Conservation (phyloP, 1,140 invertebrate genomes). For the Proales similis region DNA sequence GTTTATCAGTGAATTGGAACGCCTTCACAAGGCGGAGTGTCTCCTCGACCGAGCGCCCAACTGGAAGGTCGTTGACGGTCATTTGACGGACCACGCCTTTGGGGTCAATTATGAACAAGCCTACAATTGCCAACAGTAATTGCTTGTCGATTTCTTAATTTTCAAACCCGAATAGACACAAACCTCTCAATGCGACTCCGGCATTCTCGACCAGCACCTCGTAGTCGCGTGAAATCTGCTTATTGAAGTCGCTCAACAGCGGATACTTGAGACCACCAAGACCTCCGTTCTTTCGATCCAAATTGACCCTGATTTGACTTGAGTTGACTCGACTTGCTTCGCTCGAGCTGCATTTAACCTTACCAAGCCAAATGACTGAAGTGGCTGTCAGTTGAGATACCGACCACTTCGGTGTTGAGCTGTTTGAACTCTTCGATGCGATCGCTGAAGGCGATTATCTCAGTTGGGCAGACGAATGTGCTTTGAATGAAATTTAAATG, state of each 20-base stretch:
- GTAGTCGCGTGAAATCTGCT: constrained; percentile 75
- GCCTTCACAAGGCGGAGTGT: constrained; percentile 80
- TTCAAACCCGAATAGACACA: no score
- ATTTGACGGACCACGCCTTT: constrained; percentile 62
- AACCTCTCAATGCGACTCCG: constrained; percentile 71
- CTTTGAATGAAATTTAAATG: not conserved
- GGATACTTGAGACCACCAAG: constrained; percentile 80
- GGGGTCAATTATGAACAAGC: constrained; percentile 65
- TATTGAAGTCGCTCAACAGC: constrained; percentile 82
- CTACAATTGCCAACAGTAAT: constrained; percentile 83
- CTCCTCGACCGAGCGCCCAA: constrained; percentile 74
- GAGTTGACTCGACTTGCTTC: not conserved
- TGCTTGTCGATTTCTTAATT: not conserved
- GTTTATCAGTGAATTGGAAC: constrained; percentile 82
- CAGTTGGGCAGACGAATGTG: constrained; percentile 91
- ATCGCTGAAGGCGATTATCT: constrained; percentile 89
- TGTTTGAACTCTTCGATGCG: constrained; percentile 75
- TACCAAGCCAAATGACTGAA: constrained; percentile 79
- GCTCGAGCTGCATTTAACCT: not conserved
- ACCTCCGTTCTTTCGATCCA: constrained; percentile 66
- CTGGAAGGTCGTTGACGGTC: constrained; percentile 65
- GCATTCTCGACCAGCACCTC: constrained; percentile 74
- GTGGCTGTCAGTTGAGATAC: constrained; percentile 85
- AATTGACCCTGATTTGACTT: constrained; percentile 29
- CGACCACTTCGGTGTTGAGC: constrained; percentile 78